Conservation (phyloP, 92 coral and sea anemone species). For the Parazoanthus darwini region DNA sequence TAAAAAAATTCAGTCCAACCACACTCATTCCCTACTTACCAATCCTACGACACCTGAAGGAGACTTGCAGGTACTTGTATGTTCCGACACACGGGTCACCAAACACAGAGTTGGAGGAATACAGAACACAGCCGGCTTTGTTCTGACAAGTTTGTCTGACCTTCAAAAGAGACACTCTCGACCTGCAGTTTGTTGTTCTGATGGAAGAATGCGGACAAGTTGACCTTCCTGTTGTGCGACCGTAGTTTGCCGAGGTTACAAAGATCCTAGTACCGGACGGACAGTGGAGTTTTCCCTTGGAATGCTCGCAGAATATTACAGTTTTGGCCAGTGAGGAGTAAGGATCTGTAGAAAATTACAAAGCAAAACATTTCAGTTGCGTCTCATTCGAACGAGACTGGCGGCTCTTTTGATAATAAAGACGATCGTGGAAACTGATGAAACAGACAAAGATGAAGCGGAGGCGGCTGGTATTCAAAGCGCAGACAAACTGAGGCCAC, state of each 20-base stretch:
- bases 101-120: slow-evolving; percentile 32
- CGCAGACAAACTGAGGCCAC: too few species aligned
- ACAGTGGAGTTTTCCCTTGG: not conserved
- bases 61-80: slow-evolving; percentile 31
- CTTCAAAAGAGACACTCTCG: not conserved
- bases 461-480: too few species aligned
- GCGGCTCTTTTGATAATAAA: not conserved
- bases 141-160: slow-evolving; percentile 14
- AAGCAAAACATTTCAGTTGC: not conserved
- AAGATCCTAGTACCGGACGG: not conserved
- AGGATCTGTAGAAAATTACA: not conserved
- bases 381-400: too few species aligned
- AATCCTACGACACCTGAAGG: slow-evolving; percentile 14
- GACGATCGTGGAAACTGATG: too few species aligned
- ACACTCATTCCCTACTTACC: not conserved
- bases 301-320: slow-evolving; percentile 34
- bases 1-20: too few species aligned
- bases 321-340: slow-evolving; percentile 21
- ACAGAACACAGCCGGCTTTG: not conserved
- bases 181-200: slow-evolving; percentile 13
- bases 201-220: not conserved
- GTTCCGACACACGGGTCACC: slow-evolving; percentile 31
- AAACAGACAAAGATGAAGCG: too few species aligned
- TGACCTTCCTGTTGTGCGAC: slow-evolving; percentile 17
- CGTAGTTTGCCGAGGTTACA: slow-evolving; percentile 23